These are phyloP conservation scores for Galemys pyrenaicus DNA, from an alignment of 2,113 vertebrate species.

Conservation along the genomic window DNA sequence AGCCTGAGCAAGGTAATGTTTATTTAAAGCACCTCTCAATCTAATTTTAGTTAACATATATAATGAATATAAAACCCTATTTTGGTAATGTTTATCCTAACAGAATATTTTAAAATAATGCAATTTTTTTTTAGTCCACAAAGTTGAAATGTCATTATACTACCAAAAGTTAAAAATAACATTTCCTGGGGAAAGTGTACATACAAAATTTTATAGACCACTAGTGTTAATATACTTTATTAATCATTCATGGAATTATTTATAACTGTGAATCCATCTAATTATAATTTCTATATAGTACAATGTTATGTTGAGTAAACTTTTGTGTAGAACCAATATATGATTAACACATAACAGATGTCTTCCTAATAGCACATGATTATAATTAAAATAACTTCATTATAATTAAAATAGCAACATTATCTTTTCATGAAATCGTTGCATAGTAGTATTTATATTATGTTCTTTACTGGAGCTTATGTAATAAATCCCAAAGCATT, in stretches of 20 bases:
- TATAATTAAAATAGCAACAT: slow-evolving; percentile 66
- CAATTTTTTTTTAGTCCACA: background rate
- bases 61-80: background rate
- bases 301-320: slow-evolving; percentile 54
- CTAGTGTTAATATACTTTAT: slow-evolving; percentile 13
- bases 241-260: slow-evolving; percentile 53
- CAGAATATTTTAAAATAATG: background rate
- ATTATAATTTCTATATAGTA: slow-evolving; percentile 40
- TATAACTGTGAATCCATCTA: slow-evolving; percentile 40
- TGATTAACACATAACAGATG: slow-evolving; percentile 25
- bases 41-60: slow-evolving; percentile 8
- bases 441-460: slow-evolving; percentile 36
- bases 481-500: slow-evolving; percentile 52
- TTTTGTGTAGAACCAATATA: slow-evolving; percentile 27
- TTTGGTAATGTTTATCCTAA: background rate
- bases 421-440: slow-evolving; percentile 66
- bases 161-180: slow-evolving; percentile 9
- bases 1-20: background rate
- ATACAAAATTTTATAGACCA: slow-evolving; percentile 47
- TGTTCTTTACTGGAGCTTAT: slow-evolving; percentile 45
- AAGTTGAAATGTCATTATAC: background rate
- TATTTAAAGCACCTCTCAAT: background rate
- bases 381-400: slow-evolving; percentile 69
- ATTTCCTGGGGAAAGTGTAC: background rate
- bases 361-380: slow-evolving; percentile 63